phyloP scores from a whole-genome alignment of 2,113 vertebrate species.

The Pyxicephalus adspersus region DNA sequence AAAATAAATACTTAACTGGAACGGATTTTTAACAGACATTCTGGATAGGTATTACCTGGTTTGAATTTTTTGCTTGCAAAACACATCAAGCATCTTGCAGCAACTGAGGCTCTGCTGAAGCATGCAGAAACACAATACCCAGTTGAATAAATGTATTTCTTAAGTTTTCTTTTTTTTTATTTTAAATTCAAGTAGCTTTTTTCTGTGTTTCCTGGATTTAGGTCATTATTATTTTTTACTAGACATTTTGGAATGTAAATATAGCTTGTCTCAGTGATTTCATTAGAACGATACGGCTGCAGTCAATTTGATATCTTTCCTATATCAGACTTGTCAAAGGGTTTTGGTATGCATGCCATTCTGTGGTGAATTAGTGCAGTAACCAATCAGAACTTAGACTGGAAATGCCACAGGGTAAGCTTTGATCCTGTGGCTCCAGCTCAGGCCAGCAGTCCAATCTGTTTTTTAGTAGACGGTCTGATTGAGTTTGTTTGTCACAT shows the following conservation, averaged over 20 bases:
- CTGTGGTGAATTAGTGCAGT: background rate
- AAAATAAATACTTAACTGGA: constrained; percentile 40
- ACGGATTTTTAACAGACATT: background rate
- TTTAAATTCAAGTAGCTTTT: background rate
- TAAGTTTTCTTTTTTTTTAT: background rate
- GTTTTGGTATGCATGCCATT: constrained; percentile 11
- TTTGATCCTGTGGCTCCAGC: background rate
- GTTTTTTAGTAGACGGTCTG: background rate
- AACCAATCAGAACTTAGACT: background rate
- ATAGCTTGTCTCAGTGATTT: background rate
- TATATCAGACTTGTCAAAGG: background rate
- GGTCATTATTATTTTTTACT: background rate
- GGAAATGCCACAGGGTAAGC: constrained; percentile 1
- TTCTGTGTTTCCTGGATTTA: background rate
- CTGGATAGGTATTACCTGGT: constrained; percentile 23
- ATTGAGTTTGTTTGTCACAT: background rate
- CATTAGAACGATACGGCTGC: constrained; percentile 26
- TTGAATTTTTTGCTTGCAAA: constrained; percentile 14
- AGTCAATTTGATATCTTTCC: background rate
- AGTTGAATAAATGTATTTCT: background rate
- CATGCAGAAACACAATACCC: background rate
- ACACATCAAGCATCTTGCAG: background rate
- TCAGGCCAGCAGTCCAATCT: background rate
- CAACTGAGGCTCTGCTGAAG: background rate
- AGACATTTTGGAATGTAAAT: constrained; percentile 22